Percentiles rank a stretch among this genome's conserved stretches.
These are phyloP conservation scores for Cremastinae sp. DNA, from an alignment of 2,888 invertebrate species.

Conservation along the genomic window DNA sequence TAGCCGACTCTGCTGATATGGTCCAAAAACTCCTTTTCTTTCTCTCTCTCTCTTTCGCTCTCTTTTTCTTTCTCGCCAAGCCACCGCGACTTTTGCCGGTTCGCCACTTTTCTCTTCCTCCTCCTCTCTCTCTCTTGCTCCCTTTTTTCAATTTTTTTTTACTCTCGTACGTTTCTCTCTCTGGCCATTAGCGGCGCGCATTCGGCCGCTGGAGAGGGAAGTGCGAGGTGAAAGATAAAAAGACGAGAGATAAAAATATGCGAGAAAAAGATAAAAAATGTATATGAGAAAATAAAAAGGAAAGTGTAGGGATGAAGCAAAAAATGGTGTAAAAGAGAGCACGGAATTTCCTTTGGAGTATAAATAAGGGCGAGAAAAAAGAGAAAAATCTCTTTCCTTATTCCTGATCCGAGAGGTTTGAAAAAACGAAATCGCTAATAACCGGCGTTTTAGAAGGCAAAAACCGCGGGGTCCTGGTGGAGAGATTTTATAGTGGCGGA, in stretches of 20 bases:
- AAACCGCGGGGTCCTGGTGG: slow-evolving; percentile 70
- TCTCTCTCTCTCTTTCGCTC: slow-evolving; percentile 57
- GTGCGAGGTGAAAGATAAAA: slow-evolving; percentile 56
- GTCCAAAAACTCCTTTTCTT: slow-evolving; percentile 59
- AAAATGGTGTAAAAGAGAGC: slow-evolving; percentile 40
- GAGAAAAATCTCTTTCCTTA: neutral
- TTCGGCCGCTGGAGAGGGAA: slow-evolving; percentile 60
- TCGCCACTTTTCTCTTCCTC: slow-evolving; percentile 50
- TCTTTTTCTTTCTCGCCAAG: slow-evolving; percentile 39
- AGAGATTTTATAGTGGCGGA: slow-evolving; percentile 33
- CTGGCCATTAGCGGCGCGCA: slow-evolving; percentile 73
- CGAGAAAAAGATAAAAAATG: slow-evolving; percentile 2
- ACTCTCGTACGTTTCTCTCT: slow-evolving; percentile 49
- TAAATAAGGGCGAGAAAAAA: slow-evolving; percentile 57
- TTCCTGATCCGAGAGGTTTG: slow-evolving; percentile 19
- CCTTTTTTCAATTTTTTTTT: slow-evolving; percentile 34
- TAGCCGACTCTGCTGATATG: slow-evolving; percentile 72
- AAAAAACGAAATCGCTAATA: slow-evolving; percentile 70
- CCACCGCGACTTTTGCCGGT: slow-evolving; percentile 48
- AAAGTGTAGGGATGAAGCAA: slow-evolving; percentile 31
- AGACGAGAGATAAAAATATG: slow-evolving; percentile 32
- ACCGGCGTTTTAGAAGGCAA: slow-evolving; percentile 77
- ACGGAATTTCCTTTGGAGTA: slow-evolving; percentile 59
- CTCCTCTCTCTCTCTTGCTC: slow-evolving; percentile 30
- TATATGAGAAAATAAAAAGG: slow-evolving; percentile 1